Percentiles rank a stretch among this genome's conserved stretches.
phyloP scores from a whole-genome alignment of 2,113 vertebrate genomes.

The Anser cygnoides region DNA sequence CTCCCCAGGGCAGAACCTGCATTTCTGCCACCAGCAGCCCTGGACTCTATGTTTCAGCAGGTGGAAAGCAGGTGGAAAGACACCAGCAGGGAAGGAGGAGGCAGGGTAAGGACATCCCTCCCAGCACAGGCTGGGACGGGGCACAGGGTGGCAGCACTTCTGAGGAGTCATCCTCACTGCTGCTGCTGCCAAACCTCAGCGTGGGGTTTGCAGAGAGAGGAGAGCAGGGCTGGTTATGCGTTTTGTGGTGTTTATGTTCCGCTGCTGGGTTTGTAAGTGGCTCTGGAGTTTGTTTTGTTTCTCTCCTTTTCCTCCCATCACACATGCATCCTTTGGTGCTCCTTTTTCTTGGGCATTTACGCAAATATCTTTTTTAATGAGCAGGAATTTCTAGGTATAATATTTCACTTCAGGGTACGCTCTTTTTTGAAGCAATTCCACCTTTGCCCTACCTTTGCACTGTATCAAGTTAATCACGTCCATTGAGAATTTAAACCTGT shows the following conservation, averaged over 20 bases:
- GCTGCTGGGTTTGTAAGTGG: not conserved
- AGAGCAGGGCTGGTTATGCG: not conserved
- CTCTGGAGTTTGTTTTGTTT: not conserved
- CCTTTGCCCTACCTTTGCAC: conserved; percentile 56
- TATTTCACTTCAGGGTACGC: conserved; percentile 32
- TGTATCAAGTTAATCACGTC: conserved; percentile 44
- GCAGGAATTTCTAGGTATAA: not conserved
- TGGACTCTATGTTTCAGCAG: rapidly evolving
- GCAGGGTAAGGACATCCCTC: not conserved
- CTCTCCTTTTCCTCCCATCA: not conserved
- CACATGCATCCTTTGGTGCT: not conserved
- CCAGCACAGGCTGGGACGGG: not conserved
- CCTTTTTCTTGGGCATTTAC: not conserved
- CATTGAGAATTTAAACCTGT: conserved; percentile 43
- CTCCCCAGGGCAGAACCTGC: not conserved
- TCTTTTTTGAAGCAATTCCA: conserved; percentile 54
- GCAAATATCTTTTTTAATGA: conserved; percentile 3
- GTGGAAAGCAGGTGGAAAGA: not conserved
- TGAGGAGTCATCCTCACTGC: not conserved
- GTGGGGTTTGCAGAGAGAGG: not conserved
- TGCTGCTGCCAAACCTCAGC: not conserved
- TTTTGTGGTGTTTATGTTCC: not conserved
- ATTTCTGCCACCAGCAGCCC: not conserved
- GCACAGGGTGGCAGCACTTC: rapidly evolving
- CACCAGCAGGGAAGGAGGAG: not conserved